phyloP scores from a whole-genome alignment of 2,888 invertebrate species.

The Andrena haemorrhoa region DNA sequence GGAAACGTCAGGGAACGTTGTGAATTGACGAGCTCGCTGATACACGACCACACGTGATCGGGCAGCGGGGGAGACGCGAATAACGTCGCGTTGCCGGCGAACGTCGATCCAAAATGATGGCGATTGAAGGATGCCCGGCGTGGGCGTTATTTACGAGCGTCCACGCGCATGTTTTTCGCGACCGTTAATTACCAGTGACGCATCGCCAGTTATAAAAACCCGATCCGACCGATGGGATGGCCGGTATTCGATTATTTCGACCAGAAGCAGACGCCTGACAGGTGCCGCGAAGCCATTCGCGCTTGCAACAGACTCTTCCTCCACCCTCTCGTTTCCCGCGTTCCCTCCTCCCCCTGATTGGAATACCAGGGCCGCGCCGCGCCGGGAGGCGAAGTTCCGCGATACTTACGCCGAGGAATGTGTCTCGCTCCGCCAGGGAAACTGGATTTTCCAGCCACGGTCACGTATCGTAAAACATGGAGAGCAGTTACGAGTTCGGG shows the following conservation, averaged over 20 bases:
- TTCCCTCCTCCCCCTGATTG: neutral
- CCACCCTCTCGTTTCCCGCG: neutral
- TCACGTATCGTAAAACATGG: conserved; percentile 46
- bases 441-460: conserved; percentile 38
- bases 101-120: neutral
- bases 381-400: conserved; percentile 42
- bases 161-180: conserved; percentile 1
- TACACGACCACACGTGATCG: neutral
- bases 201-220: conserved; percentile 16
- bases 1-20: neutral
- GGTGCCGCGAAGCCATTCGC: conserved; percentile 23
- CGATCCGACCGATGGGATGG: conserved; percentile 12
- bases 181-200: conserved; percentile 28
- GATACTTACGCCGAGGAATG: conserved; percentile 36
- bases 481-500: conserved; percentile 42
- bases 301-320: conserved; percentile 4
- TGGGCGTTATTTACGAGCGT: conserved; percentile 26
- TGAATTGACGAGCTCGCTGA: neutral
- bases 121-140: neutral
- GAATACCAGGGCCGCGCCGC: neutral
- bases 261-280: neutral
- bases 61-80: neutral
- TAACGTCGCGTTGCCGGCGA: neutral
- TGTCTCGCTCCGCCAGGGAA: conserved; percentile 35
- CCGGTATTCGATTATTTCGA: conserved; percentile 17